Base-by-base conservation (phyloP, 2,113 vertebrate genomes). In the Fulica atra region DNA sequence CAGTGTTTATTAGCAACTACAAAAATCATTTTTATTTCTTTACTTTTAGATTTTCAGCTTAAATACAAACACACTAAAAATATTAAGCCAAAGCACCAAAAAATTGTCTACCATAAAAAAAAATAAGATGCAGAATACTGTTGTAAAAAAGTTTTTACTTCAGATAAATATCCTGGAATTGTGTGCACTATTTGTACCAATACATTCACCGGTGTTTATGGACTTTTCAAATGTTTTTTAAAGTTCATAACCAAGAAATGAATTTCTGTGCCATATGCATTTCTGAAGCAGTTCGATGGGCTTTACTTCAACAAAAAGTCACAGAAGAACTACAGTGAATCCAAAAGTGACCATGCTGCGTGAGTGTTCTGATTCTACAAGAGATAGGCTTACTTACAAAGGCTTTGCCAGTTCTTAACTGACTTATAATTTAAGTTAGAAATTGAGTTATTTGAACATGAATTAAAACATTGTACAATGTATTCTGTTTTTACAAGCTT, bases 121-220 rank as follows among this genome's bases (percentile, higher is more conserved):
- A 10, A 26, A 12, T 13, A 50, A 12, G 6, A 50, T 6, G 17
- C 9, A 35, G 61, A 85, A 14, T 50, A 44, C 18, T 60, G 1
- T 26, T 78, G 21, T 59, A 5, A 56, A 74, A 65, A 77, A 72
- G 12, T 6, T 76, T 74, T 79, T 50, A 12, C 9, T 50, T 88
- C 42, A 88, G 17, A 17, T 95, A 28, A 40, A 6, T 51, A 77
- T 9, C 13, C 48, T 69, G n/a, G 4, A 10, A 69, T 17, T 57
- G 6, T 61, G 9, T 57, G 7, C 4, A 13, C 8, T 68, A 6
- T 68, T 74, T 59, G 7, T 60, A 61, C 6, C 0, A 1, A 51
- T 9, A 61, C 2, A n/a, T 42, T 56, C 35, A 61, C 11, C 70
- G 57, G 7, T 36, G 81, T 35, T 53, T 70, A 33, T 3, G 6